These are phyloP conservation scores for Halictus quadricinctus DNA, from an alignment of 2,888 invertebrate genomes.

Conservation along the genomic window DNA sequence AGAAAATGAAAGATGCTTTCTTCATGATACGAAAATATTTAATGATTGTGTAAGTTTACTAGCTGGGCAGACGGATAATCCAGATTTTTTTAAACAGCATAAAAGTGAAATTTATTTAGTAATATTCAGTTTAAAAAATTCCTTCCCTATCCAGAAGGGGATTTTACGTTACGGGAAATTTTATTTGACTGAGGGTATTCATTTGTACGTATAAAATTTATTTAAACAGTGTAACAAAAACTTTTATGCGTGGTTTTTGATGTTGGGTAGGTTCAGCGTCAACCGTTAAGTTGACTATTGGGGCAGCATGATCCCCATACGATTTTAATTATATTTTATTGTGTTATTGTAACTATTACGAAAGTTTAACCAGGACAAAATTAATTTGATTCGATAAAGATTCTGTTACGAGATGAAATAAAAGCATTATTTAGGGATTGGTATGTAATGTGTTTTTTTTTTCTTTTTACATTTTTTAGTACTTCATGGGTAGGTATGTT, in stretches of 20 bases:
- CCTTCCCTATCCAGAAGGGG: no score
- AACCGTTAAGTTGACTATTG: not conserved
- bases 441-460: not conserved
- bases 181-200: no score
- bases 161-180: no score
- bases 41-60: no score
- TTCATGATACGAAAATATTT: no score
- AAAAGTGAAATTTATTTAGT: no score
- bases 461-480: not conserved
- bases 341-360: not conserved
- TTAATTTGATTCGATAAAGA: not conserved
- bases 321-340: not conserved
- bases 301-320: not conserved
- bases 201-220: not conserved
- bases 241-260: not conserved
- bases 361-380: not conserved
- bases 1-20: no score
- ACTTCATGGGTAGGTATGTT: constrained; percentile 70
- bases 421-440: not conserved
- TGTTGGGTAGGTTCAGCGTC: not conserved
- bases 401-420: not conserved
- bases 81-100: no score
- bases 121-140: no score
- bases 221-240: not conserved
- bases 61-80: no score